Evolutionary conservation across 2,113 vertebrate genomes (phyloP).

Genomic region (Cettia cetti): DNA sequence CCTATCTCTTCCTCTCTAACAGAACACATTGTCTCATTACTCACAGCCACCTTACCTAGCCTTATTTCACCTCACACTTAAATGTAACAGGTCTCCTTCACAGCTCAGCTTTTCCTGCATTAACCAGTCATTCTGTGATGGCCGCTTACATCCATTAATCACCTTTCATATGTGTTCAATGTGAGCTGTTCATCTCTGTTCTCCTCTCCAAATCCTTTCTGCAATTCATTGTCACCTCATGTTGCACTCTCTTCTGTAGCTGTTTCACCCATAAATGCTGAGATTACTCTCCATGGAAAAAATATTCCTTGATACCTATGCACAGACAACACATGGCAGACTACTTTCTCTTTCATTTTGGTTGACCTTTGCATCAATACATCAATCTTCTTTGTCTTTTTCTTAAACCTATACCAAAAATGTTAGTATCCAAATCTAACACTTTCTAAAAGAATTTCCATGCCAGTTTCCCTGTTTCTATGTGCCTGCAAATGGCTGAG

Average conservation of each 20-base stretch:
- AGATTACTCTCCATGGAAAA: not conserved
- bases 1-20: not conserved
- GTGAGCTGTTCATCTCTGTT: not conserved
- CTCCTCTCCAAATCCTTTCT: not conserved
- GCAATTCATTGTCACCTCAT: not conserved
- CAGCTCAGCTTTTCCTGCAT: not conserved
- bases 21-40: not conserved
- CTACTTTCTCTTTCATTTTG: not conserved
- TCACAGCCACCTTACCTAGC: not conserved
- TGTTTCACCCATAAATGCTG: not conserved
- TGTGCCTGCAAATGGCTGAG: not conserved
- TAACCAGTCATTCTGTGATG: not conserved
- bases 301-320: not conserved
- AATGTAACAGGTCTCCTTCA: not conserved
- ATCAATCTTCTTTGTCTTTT: not conserved
- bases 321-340: not conserved
- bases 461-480: not conserved
- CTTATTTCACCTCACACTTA: not conserved
- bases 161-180: not conserved
- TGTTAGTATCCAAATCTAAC: not conserved
- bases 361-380: not conserved
- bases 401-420: not conserved
- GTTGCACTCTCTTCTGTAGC: not conserved
- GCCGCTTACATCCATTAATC: not conserved
- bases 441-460: not conserved